A percentile compares a stretch with the other conserved stretches of the same genome.
These are phyloP conservation scores for Pogonognathellus flavescens DNA, from an alignment of 1,140 invertebrate species.

Conservation along the genomic window DNA sequence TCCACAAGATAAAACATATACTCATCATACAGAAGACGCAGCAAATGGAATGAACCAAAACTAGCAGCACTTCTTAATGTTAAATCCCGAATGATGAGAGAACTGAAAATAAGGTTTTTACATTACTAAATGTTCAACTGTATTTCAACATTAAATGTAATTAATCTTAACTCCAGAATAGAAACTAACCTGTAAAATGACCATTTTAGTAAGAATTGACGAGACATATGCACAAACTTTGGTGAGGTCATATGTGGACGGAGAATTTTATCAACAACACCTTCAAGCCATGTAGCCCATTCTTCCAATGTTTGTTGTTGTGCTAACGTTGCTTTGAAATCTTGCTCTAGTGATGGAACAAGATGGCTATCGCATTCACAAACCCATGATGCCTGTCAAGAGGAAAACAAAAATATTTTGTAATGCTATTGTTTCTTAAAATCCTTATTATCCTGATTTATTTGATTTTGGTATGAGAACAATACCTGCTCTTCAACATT, in stretches of 20 bases:
- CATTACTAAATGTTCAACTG: conserved; percentile 42
- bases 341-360: conserved; percentile 88
- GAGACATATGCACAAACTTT: conserved; percentile 89
- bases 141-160: neutral
- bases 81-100: conserved; percentile 95
- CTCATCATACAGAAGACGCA: conserved; percentile 97
- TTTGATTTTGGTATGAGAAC: neutral
- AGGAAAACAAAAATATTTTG: conserved; percentile 67
- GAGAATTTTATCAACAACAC: conserved; percentile 79
- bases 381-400: conserved; percentile 98
- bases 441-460: conserved; percentile 33
- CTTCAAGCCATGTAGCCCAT: conserved; percentile 97
- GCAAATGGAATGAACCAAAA: conserved; percentile 99
- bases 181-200: conserved; percentile 91
- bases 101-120: conserved; percentile 75
- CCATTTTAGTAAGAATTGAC: conserved; percentile 98
- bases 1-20: conserved; percentile 99
- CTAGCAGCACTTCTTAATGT: conserved; percentile 95
- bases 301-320: conserved; percentile 94
- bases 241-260: conserved; percentile 88
- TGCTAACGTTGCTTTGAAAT: conserved; percentile 94
- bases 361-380: conserved; percentile 92
- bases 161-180: neutral
- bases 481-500: conserved; percentile 89
- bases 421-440: neutral